A percentile compares a stretch with the other conserved stretches of the same genome.
Evolutionary conservation across 2,888 invertebrate species (phyloP).

Genomic region (Drosophila rubida): DNA sequence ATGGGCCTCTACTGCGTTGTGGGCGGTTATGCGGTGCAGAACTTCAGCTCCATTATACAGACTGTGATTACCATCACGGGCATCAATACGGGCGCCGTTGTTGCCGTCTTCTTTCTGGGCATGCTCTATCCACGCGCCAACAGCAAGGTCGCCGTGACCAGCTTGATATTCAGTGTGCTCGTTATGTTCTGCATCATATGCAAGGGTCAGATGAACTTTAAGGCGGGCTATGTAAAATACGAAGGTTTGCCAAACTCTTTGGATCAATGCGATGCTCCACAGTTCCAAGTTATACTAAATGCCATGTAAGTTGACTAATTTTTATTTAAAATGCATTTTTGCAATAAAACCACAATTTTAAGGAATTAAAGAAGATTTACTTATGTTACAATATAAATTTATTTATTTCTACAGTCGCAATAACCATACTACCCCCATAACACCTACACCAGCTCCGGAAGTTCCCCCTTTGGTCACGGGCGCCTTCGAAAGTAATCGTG

Average conservation of each 20-base stretch:
- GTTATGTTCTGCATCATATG: conserved; percentile 76
- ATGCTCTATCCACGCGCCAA: conserved; percentile 89
- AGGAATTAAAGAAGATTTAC: no score
- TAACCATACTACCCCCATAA: conserved; percentile 33
- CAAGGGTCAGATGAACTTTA: conserved; percentile 71
- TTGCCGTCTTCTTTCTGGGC: conserved; percentile 89
- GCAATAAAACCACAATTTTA: no score
- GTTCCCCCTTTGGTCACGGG: conserved; percentile 38
- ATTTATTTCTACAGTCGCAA: no score
- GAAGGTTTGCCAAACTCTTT: conserved; percentile 70
- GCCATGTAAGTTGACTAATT: conserved; percentile 59
- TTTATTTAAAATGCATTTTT: no score
- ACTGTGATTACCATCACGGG: conserved; percentile 85
- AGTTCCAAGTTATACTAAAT: conserved; percentile 50
- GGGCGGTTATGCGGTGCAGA: conserved; percentile 85
- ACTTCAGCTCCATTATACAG: conserved; percentile 86
- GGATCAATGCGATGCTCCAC: conserved; percentile 74
- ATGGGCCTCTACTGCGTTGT: conserved; percentile 88
- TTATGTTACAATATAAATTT: no score
- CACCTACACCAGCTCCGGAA: not conserved
- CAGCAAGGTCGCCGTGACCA: conserved; percentile 80
- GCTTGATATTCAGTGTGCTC: conserved; percentile 74
- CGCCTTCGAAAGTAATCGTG: conserved; percentile 66
- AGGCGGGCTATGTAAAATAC: conserved; percentile 73
- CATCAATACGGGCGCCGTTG: conserved; percentile 87